These are phyloP conservation scores for Anthophora plumipes DNA, from an alignment of 2,888 invertebrate species.

Conservation along the genomic window DNA sequence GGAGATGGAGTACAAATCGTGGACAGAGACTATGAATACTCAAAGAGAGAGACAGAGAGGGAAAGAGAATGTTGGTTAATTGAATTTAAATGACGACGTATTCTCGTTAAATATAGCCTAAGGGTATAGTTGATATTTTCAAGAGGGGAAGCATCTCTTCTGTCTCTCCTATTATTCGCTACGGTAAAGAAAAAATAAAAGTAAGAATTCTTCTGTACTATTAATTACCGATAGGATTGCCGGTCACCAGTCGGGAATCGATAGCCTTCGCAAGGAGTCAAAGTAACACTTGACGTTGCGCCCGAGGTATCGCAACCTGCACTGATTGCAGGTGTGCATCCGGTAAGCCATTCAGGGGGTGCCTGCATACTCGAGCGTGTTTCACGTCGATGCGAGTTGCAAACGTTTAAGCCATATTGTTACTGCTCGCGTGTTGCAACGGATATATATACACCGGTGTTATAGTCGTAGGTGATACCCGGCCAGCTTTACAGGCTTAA, in stretches of 20 bases:
- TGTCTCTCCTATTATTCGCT: too few species aligned
- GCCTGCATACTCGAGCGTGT: slow-evolving; percentile 60
- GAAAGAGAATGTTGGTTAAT: slow-evolving; percentile 45
- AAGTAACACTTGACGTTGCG: slow-evolving; percentile 19
- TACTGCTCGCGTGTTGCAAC: slow-evolving; percentile 64
- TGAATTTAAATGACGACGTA: slow-evolving; percentile 56
- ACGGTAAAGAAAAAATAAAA: too few species aligned
- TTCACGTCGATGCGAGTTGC: slow-evolving; percentile 59
- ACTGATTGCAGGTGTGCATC: slow-evolving; percentile 75
- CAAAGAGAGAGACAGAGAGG: background rate
- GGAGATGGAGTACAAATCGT: too few species aligned
- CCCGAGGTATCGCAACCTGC: slow-evolving; percentile 63
- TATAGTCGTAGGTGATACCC: slow-evolving; percentile 46
- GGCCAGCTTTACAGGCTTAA: slow-evolving; percentile 47
- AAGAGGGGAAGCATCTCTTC: slow-evolving; percentile 17
- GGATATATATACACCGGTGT: too few species aligned
- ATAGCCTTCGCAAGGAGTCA: slow-evolving; percentile 12
- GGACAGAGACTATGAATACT: too few species aligned
- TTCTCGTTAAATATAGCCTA: slow-evolving; percentile 55
- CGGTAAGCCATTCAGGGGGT: slow-evolving; percentile 71
- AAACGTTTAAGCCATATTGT: slow-evolving; percentile 65
- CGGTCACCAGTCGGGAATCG: slow-evolving; percentile 28
- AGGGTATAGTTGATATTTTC: slow-evolving; percentile 44
- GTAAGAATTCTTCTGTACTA: slow-evolving; percentile 46
- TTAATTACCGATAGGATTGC: slow-evolving; percentile 63